A percentile compares a stretch with the other conserved stretches of the same genome.
Evolutionary conservation across 2,888 invertebrate species (phyloP).

Genomic region (Tenthredo scrophulariae): DNA sequence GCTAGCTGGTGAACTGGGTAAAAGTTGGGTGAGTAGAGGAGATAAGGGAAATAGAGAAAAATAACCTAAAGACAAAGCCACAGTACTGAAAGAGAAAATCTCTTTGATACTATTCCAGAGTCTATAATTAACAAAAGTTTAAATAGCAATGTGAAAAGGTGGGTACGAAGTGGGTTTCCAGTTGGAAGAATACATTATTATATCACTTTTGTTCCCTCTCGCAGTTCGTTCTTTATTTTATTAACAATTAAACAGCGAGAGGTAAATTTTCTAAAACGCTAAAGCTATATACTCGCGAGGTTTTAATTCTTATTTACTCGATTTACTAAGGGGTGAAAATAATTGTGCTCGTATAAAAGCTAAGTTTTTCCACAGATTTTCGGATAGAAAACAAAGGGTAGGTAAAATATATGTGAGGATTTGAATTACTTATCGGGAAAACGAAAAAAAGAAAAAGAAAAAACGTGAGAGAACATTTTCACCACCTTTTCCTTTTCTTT

Average conservation of each 20-base stretch:
- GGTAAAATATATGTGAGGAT: no score
- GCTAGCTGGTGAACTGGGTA: background rate
- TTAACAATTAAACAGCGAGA: background rate
- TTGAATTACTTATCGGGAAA: no score
- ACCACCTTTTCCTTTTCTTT: no score
- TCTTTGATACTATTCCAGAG: background rate
- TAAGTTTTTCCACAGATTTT: no score
- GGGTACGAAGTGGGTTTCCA: background rate
- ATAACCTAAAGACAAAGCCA: background rate
- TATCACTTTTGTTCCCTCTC: background rate
- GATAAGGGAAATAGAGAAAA: background rate
- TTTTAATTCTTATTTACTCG: background rate
- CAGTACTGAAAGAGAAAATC: background rate
- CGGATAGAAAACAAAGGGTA: no score
- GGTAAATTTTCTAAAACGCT: background rate
- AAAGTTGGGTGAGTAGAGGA: background rate
- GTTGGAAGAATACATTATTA: background rate
- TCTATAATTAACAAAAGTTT: background rate
- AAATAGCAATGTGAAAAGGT: background rate
- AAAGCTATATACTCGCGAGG: background rate
- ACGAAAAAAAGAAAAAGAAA: no score
- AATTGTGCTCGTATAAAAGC: no score
- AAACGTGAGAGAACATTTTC: no score
- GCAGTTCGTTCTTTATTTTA: background rate
- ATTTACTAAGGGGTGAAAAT: background rate